Evolutionary conservation across 2,113 vertebrate genomes (phyloP), one percentile per base, ranked within the genome.

Genomic region (Stegastes partitus): DNA sequence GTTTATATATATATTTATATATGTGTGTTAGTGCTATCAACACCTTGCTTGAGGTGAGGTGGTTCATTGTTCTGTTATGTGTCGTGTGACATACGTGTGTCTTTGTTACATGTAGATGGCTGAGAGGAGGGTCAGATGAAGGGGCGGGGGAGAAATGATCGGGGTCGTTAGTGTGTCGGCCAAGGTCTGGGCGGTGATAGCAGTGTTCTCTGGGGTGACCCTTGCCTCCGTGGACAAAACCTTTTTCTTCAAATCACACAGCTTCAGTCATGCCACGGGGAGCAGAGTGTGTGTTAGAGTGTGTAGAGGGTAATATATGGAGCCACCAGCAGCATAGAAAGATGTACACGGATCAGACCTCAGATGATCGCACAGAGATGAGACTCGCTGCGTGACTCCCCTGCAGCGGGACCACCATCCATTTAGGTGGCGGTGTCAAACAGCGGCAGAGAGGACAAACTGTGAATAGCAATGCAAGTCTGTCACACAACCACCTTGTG

Each of bases 1-100:
- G 69, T 70, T 67, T 64, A 26, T 26, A 16, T 56, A 25, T 9
- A 31, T 31, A 31, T 31, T 9, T 34, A 18, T 19, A 18, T 45
- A 47, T 47, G 19, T 57, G 55, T 77, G 25, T 72, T 63, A 77
- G 82, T 69, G 80, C 74, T 62, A 34, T 21, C 18, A 63, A 80
- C 44, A 7, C 37, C 23, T 37, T 68, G 28, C 71, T 68, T 62
- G 68, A 87, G 74, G 74, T 83, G 77, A 89, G 68, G 59, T 69
- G 68, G 88, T 73, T 68, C 71, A 73, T 61, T 69, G 83, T 47
- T 54, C 78, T 68, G 76, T 67, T 56, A 45, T 67, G 75, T 75
- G 69, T 67, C 57, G 72, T 72, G 59, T 39, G 55, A 87, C 69
- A 79, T 68, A 77, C 65, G 22, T 2, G 14, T 53, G 68, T 61